phyloP scores from a whole-genome alignment of 2,797 vertebrate genomes.

The Clamator glandarius region DNA sequence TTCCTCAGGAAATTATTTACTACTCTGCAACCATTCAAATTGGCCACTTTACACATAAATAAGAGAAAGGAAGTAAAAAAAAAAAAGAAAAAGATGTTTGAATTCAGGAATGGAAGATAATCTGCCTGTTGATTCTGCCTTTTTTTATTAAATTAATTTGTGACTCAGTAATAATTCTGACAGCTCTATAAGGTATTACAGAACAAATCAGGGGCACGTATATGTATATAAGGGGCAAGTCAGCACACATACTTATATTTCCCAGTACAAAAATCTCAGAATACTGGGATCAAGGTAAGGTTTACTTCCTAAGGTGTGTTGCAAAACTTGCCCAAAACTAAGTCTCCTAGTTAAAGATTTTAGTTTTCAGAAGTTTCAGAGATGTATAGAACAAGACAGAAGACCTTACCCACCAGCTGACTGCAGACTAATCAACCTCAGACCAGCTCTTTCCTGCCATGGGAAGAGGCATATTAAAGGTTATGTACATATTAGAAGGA shows the following conservation, averaged over 20 bases:
- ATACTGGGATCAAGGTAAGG: neutral
- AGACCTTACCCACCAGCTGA: neutral
- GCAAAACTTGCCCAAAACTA: neutral
- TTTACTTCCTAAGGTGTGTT: neutral
- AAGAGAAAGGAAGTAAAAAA: neutral
- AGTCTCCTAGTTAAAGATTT: neutral
- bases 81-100: neutral
- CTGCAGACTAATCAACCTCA: neutral
- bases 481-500: neutral
- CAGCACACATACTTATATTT: accelerated
- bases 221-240: too few species aligned
- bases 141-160: neutral
- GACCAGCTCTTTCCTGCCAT: neutral
- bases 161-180: neutral
- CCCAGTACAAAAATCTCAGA: neutral
- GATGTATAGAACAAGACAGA: neutral
- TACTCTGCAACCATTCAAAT: neutral
- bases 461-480: neutral
- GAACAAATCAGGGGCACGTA: neutral
- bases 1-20: neutral
- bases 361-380: neutral
- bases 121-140: neutral
- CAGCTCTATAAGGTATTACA: neutral
- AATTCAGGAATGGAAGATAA: neutral
- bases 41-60: neutral